A percentile compares a stretch with the other conserved stretches of the same genome.
Evolutionary conservation across 37 sponge, comb jelly and placozoan species (phyloP).

Genomic region (Eunapius fragilis): DNA sequence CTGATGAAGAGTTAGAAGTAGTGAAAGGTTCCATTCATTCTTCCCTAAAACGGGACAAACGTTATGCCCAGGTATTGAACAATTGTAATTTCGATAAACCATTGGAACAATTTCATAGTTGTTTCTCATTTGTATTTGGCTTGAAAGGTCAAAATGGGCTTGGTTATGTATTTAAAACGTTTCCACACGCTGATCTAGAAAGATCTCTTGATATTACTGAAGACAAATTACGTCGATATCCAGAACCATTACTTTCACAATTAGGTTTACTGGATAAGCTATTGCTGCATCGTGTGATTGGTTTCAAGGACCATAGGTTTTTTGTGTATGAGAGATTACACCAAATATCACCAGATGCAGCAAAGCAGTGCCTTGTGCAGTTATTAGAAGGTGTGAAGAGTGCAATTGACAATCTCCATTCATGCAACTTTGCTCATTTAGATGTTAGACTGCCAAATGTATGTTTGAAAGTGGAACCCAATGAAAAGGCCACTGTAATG

Average conservation of each 20-base stretch:
- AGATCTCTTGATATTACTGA: not conserved
- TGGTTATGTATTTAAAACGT: not conserved
- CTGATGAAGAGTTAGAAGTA: not conserved
- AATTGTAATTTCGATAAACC: not conserved
- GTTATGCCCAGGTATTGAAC: not conserved
- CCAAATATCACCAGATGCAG: not conserved
- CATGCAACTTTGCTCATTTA: not conserved
- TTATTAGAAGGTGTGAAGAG: not conserved
- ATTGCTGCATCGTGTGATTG: not conserved
- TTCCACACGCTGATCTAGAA: not conserved
- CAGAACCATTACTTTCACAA: not conserved
- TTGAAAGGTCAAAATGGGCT: not conserved
- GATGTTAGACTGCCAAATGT: not conserved
- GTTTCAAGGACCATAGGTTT: not conserved
- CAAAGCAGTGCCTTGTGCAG: not conserved
- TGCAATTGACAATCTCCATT: not conserved
- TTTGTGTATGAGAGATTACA: not conserved
- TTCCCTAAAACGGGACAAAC: not conserved
- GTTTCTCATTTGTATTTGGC: not conserved
- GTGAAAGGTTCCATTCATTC: not conserved
- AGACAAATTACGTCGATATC: not conserved
- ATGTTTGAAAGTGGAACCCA: not conserved
- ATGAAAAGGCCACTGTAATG: not conserved
- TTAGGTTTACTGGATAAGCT: not conserved
- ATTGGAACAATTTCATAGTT: not conserved